These are phyloP conservation scores for Halocaridina rubra DNA, from an alignment of 2,888 invertebrate species.

Conservation along the genomic window DNA sequence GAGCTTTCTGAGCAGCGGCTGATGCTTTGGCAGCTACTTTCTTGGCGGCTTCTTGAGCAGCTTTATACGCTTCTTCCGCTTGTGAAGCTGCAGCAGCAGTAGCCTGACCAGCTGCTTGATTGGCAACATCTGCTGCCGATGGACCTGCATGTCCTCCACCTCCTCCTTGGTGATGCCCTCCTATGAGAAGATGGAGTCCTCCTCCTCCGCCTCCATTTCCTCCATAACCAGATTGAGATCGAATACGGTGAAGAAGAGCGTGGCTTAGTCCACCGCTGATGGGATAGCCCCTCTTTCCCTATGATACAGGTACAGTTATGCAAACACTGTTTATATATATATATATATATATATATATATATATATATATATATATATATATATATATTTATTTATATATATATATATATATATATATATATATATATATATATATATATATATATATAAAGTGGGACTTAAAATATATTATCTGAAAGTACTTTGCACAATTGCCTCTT, in stretches of 20 bases:
- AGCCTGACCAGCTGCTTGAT: conserved; percentile 45
- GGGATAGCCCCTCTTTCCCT: conserved; percentile 5
- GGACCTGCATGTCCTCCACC: neutral
- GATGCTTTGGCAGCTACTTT: neutral
- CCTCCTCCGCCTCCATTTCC: neutral
- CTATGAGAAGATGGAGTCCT: neutral
- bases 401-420: no score
- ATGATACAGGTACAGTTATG: no score
- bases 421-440: no score
- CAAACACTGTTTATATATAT: no score
- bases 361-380: no score
- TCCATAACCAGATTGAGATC: neutral
- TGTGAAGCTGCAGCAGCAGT: conserved; percentile 54
- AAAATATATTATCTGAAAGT: neutral
- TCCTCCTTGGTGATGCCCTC: neutral
- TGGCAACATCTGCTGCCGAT: conserved; percentile 49
- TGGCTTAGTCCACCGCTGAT: neutral
- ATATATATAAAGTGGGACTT: no score
- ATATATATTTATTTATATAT: no score
- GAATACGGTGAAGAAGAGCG: neutral
- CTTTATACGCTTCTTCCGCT: conserved; percentile 36
- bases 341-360: no score
- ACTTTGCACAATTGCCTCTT: no score
- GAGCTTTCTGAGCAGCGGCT: conserved; percentile 50
- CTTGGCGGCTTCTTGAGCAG: conserved; percentile 12